These are phyloP conservation scores for Galeruca laticollis DNA, from an alignment of 2,888 invertebrate species.

Conservation along the genomic window DNA sequence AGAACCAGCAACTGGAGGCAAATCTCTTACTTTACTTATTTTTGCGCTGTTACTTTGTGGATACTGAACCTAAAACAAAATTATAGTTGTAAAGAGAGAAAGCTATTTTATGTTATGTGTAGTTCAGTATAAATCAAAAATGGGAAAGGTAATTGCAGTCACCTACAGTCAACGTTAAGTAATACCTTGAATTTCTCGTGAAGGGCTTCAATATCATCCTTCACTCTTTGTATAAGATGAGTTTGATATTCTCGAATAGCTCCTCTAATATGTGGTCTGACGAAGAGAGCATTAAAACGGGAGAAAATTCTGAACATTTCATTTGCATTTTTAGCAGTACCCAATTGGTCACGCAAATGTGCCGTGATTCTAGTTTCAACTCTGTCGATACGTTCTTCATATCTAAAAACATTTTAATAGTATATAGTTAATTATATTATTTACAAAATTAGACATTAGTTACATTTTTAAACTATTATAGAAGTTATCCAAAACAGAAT, in stretches of 20 bases:
- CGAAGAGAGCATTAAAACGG: conserved; percentile 98
- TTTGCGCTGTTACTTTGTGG: conserved; percentile 93
- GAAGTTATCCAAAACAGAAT: too few species aligned
- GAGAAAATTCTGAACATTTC: conserved; percentile 99
- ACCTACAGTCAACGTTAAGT: not conserved
- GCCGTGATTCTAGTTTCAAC: conserved; percentile 99
- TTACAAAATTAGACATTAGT: too few species aligned
- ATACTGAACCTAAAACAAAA: conserved; percentile 83
- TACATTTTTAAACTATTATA: too few species aligned
- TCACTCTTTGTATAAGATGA: conserved; percentile 97
- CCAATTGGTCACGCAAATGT: conserved; percentile 95
- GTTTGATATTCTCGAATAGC: conserved; percentile 99
- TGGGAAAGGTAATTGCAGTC: not conserved
- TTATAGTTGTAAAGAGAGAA: conserved; percentile 1
- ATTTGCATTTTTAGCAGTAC: conserved; percentile 98
- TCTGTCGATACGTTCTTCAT: conserved; percentile 97
- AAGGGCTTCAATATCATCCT: conserved; percentile 97
- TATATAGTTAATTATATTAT: not conserved
- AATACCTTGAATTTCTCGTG: conserved; percentile 97
- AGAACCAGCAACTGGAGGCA: conserved; percentile 97
- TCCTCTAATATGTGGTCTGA: conserved; percentile 97
- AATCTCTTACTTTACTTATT: conserved; percentile 90
- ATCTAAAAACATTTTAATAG: conserved; percentile 70
- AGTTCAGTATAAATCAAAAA: not conserved
- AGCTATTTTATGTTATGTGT: too few species aligned